Percentiles rank a stretch among this genome's conserved stretches.
Conservation (phyloP, 1,140 invertebrate species). For the Neuroterus valhalla region DNA sequence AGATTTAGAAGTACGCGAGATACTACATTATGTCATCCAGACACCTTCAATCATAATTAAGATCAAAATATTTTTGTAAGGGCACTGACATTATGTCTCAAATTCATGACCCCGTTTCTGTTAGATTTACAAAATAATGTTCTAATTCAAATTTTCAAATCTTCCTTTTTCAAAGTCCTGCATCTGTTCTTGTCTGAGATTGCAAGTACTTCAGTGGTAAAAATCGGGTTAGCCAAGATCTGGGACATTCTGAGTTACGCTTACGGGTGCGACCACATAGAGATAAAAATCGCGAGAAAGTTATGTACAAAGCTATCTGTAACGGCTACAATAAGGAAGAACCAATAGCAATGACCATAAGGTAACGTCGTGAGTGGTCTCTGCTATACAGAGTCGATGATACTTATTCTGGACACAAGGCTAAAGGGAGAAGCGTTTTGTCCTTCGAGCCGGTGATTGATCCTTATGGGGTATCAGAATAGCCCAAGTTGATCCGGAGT, state of each 20-base stretch:
- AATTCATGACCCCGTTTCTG: no score
- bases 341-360: constrained; percentile 15
- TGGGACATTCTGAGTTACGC: constrained; percentile 27
- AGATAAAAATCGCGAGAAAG: constrained; percentile 19
- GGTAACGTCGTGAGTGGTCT: constrained; percentile 27
- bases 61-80: no score
- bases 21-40: no score
- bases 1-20: no score
- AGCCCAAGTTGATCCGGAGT: constrained; percentile 4
- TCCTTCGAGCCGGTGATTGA: constrained; percentile 24
- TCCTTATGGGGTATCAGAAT: constrained; percentile 6
- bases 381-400: background rate
- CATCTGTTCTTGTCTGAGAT: background rate
- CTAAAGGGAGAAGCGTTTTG: constrained; percentile 25
- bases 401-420: constrained; percentile 23
- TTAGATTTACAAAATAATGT: no score
- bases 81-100: no score
- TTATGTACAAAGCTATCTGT: constrained; percentile 17
- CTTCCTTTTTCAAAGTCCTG: background rate
- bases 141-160: no score
- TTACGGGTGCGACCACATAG: constrained; percentile 15
- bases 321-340: constrained; percentile 26
- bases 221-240: constrained; percentile 14
- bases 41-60: no score
- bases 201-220: background rate